Conservation (phyloP, 2,113 vertebrate genomes). For the Nanger granti region DNA sequence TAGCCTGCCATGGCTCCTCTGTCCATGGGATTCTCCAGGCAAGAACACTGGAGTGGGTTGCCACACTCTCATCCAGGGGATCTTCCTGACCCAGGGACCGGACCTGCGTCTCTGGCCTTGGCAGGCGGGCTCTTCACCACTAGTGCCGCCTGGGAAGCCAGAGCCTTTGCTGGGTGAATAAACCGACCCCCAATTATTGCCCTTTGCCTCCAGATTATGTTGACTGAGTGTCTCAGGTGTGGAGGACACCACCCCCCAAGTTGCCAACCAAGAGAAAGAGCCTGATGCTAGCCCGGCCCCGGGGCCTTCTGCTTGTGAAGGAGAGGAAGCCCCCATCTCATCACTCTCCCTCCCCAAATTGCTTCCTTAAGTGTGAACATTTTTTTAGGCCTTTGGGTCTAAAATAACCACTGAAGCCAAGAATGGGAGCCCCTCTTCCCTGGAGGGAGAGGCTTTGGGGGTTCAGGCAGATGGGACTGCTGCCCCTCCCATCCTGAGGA, state of each 20-base stretch:
- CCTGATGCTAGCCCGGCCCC: background rate
- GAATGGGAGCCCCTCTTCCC: background rate
- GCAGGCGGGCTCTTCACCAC: background rate
- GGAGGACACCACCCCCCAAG: background rate
- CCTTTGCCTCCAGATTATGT: background rate
- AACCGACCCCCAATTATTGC: background rate
- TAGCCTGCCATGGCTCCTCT: background rate
- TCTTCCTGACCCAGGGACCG: background rate
- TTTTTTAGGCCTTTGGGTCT: background rate
- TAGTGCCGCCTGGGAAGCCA: background rate
- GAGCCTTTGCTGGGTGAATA: background rate
- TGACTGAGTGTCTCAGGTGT: background rate
- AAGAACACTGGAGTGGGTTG: background rate
- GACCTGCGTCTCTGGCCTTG: background rate
- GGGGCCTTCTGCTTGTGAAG: background rate
- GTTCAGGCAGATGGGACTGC: background rate
- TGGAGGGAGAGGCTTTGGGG: background rate
- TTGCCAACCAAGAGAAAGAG: background rate
- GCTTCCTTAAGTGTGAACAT: background rate
- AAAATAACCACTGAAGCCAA: background rate
- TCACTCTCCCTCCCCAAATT: rapidly evolving
- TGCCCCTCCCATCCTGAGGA: background rate
- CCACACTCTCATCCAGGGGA: background rate
- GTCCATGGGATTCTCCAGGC: background rate
- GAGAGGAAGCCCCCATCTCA: background rate